phyloP scores from a whole-genome alignment of 2,888 invertebrate genomes.

The Caenorhabditis sp. region DNA sequence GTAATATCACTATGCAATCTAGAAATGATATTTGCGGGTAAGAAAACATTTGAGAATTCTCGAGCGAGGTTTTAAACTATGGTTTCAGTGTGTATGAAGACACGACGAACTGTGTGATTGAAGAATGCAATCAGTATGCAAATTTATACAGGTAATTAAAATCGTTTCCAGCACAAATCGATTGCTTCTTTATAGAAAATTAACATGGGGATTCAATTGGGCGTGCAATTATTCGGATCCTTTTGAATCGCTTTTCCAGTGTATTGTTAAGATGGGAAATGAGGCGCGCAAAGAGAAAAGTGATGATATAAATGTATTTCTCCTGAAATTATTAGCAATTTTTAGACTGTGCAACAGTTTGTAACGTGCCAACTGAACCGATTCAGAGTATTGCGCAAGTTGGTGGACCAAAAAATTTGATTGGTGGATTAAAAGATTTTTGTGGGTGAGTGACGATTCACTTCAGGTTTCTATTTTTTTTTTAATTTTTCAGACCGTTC shows the following conservation, averaged over 20 bases:
- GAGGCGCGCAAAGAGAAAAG: slow-evolving; percentile 3
- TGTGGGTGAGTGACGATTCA: slow-evolving; percentile 5
- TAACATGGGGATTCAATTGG: slow-evolving; percentile 10
- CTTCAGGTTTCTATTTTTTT: neutral
- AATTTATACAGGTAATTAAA: neutral
- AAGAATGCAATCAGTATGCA: neutral
- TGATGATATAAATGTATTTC: neutral
- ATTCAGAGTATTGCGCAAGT: too few species aligned
- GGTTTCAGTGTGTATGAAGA: neutral
- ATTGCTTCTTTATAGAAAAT: neutral
- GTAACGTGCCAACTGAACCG: neutral
- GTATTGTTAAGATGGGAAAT: slow-evolving; percentile 10
- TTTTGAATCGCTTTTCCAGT: neutral
- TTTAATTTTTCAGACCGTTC: slow-evolving; percentile 17
- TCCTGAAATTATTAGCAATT: neutral
- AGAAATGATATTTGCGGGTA: slow-evolving; percentile 8
- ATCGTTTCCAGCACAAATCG: neutral
- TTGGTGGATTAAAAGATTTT: neutral
- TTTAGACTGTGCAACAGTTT: slow-evolving; percentile 5
- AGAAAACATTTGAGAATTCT: neutral
- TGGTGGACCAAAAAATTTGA: neutral
- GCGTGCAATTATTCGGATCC: slow-evolving; percentile 8
- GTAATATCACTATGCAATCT: slow-evolving; percentile 2
- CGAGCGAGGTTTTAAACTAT: neutral
- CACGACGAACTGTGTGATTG: neutral